These are phyloP conservation scores for Sciaenops ocellatus DNA, from an alignment of 2,797 vertebrate genomes.

Conservation along the genomic window DNA sequence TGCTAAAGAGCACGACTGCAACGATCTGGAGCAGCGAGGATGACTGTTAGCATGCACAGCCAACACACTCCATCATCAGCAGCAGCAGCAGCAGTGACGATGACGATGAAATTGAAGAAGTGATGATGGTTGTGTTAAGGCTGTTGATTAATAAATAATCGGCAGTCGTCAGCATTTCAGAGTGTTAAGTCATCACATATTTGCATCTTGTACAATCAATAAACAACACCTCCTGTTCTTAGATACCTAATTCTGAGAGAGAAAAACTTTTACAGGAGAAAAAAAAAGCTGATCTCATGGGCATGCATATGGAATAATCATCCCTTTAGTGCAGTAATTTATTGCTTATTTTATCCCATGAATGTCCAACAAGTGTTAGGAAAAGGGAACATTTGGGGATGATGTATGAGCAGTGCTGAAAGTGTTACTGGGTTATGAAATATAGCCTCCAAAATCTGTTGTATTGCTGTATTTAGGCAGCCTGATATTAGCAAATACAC, in stretches of 20 bases:
- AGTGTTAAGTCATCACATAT: neutral
- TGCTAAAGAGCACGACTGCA: slow-evolving; percentile 39
- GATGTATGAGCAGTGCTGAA: neutral
- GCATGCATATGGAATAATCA: no score
- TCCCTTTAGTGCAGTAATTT: neutral
- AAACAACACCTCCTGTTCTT: neutral
- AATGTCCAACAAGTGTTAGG: neutral
- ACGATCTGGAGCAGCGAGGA: slow-evolving; percentile 8
- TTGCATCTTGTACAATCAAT: neutral
- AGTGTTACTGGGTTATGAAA: neutral
- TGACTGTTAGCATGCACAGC: slow-evolving; percentile 1
- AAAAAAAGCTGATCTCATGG: no score
- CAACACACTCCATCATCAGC: neutral
- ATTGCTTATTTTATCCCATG: neutral
- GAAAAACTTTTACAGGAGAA: neutral
- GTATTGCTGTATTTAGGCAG: neutral
- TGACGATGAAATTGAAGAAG: slow-evolving; percentile 6
- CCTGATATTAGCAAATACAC: neutral
- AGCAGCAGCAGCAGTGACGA: neutral
- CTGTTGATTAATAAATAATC: slow-evolving; percentile 25
- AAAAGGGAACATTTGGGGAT: neutral
- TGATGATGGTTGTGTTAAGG: slow-evolving; percentile 3
- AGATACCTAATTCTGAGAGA: neutral
- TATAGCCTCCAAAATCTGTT: neutral
- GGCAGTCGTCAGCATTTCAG: neutral